A percentile compares a stretch with the other conserved stretches of the same genome.
Evolutionary conservation across 2,113 vertebrate species (phyloP).

Genomic region (Leptobrachium leishanense): DNA sequence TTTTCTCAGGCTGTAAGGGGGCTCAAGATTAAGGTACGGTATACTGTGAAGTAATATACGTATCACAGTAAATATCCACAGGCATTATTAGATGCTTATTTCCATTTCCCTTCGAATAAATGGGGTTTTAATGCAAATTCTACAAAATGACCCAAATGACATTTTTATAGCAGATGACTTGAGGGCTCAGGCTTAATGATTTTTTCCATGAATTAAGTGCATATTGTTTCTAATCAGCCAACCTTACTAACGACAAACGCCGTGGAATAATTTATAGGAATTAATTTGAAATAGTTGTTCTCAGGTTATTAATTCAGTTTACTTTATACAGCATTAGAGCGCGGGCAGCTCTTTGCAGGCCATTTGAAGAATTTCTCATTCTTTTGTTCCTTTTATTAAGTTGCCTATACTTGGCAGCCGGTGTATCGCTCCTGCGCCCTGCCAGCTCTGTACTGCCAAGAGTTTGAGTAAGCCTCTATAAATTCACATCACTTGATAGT

Average conservation of each 20-base stretch:
- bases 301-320: not conserved
- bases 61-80: too few relatives aligned
- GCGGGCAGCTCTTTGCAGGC: not conserved
- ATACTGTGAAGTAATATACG: too few relatives aligned
- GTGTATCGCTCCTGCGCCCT: not conserved
- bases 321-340: not conserved
- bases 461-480: not conserved
- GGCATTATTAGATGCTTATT: too few relatives aligned
- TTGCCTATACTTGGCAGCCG: not conserved
- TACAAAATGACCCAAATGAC: too few relatives aligned
- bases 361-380: not conserved
- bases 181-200: not conserved
- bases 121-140: too few relatives aligned
- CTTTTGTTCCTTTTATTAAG: not conserved
- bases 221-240: slow-evolving; percentile 11
- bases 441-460: not conserved
- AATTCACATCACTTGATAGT: too few relatives aligned
- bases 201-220: not conserved
- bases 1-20: too few relatives aligned
- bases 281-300: not conserved
- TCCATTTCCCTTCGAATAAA: too few relatives aligned
- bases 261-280: not conserved
- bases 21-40: too few relatives aligned
- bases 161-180: too few relatives aligned
- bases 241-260: not conserved